A percentile compares a stretch with the other conserved stretches of the same genome.
These are phyloP conservation scores for Corythucha ciliata DNA, from an alignment of 2,888 invertebrate species.

Conservation along the genomic window DNA sequence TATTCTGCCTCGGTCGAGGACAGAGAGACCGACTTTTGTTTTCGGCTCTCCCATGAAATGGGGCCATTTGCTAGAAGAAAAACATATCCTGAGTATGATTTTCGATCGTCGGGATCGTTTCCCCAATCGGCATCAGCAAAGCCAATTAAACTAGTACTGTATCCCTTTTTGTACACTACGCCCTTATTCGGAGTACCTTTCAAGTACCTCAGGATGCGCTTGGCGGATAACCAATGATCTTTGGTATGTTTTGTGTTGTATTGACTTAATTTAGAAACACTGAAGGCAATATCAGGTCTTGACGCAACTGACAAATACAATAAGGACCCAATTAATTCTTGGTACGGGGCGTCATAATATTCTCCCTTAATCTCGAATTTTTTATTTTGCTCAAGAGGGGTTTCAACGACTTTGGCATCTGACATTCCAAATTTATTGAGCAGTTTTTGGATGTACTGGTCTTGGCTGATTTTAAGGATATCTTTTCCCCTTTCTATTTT, in stretches of 20 bases:
- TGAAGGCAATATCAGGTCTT: not conserved
- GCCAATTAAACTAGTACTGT: not conserved
- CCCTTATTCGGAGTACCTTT: not conserved
- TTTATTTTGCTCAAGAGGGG: not conserved
- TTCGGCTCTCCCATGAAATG: constrained; percentile 2
- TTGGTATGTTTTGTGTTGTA: not conserved
- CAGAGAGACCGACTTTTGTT: constrained; percentile 3
- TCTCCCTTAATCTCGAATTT: not conserved
- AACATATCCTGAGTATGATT: constrained; percentile 9
- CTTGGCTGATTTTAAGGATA: not conserved
- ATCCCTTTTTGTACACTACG: not conserved
- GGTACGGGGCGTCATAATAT: not conserved
- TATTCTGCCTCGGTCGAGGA: constrained; percentile 17
- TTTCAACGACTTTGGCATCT: not conserved
- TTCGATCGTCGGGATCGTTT: not conserved
- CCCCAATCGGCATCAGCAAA: constrained; percentile 11
- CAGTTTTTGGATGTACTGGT: not conserved
- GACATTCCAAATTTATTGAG: constrained; percentile 6
- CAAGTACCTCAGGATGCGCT: not conserved
- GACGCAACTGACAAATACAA: not conserved
- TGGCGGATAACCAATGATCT: not conserved
- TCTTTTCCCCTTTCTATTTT: not conserved
- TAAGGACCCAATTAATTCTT: constrained; percentile 3
- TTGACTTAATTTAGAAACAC: not conserved
- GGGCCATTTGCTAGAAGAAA: not conserved